These are phyloP conservation scores for Pammene fasciana DNA, from an alignment of 2,888 invertebrate genomes.

Conservation along the genomic window DNA sequence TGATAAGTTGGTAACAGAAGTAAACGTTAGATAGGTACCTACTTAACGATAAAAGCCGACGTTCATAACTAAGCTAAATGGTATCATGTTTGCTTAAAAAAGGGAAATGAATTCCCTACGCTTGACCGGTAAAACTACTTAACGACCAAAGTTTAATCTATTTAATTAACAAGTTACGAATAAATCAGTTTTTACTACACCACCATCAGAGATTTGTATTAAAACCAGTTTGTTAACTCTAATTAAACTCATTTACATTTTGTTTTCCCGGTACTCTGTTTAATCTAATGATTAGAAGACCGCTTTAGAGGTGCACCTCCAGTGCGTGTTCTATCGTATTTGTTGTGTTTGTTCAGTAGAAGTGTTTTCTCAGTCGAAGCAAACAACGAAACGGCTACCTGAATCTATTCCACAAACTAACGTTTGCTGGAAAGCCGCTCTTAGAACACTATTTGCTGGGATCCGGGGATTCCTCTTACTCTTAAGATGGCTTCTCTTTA, in stretches of 20 bases:
- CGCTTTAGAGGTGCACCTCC: slow-evolving; percentile 41
- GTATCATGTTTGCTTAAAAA: slow-evolving; percentile 27
- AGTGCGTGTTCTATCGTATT: slow-evolving; percentile 44
- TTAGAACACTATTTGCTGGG: slow-evolving; percentile 23
- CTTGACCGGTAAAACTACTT: slow-evolving; percentile 15
- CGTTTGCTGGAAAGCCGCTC: slow-evolving; percentile 19
- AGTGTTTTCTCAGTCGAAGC: slow-evolving; percentile 56
- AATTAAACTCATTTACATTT: slow-evolving; percentile 51
- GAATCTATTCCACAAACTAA: slow-evolving; percentile 46
- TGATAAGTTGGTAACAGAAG: too few species aligned
- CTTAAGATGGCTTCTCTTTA: neutral
- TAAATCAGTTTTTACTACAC: slow-evolving; percentile 28
- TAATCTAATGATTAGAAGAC: slow-evolving; percentile 51
- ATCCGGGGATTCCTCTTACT: slow-evolving; percentile 18
- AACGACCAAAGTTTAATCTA: slow-evolving; percentile 24
- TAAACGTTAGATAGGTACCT: too few species aligned
- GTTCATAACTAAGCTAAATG: neutral
- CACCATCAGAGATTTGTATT: slow-evolving; percentile 24
- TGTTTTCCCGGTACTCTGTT: slow-evolving; percentile 49
- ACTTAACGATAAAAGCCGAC: neutral
- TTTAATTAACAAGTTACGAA: slow-evolving; percentile 21
- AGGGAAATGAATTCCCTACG: slow-evolving; percentile 14
- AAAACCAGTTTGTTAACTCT: slow-evolving; percentile 41
- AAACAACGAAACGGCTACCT: slow-evolving; percentile 57
- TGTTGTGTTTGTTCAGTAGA: slow-evolving; percentile 57